Base-by-base conservation (phyloP, 2,888 invertebrate species). In the Calameuta filiformis region DNA sequence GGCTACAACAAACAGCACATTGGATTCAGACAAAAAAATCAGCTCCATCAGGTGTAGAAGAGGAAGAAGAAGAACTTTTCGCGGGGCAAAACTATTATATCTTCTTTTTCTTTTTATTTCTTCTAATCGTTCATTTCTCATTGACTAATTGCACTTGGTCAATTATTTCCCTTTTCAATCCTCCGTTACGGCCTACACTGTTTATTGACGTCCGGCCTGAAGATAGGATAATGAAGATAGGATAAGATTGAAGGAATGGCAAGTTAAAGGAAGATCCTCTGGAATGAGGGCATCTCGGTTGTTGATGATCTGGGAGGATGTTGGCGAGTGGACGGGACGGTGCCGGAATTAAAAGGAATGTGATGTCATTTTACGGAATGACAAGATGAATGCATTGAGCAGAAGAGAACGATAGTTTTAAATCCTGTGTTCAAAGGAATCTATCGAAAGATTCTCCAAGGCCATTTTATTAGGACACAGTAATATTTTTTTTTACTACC, bases 1-100 rank as follows among this genome's bases (percentile, higher is more conserved):
- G 85, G 89, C 91, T 91, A 91, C 87, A 91, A 91, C 90, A 91
- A 89, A 91, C 90, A 90, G 89, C 90, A 90, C 85, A 90, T 87
- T 88, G 85, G 87, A 89, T 89, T 89, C 90, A 89, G 84, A 89
- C 82, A 87, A 84, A 81, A 83, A 79, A 56, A 56, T 56, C 23
- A 56, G 23, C 40, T 56, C 23, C 40, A 56, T 56, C 40, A 56
- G 40, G 40, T 1, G 23, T 23, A 56, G 9, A 56, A 40, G 40
- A 15, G 15, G 40, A 40, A 40, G 40, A 40, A 40, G 37, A 37
- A 40, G 12, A 40, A 56, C 9, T 23, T 56, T 23, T 56, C 9
- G 2, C 23, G 40, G 40, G 23, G 2, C 40, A 56, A 6, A 56
- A 23, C 23, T 56, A 23, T 56, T 56, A 23, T 40, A 56, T 56